A percentile compares a stretch with the other conserved stretches of the same genome.
phyloP scores from a whole-genome alignment of 2,113 vertebrate genomes.

The Sula dactylatra region DNA sequence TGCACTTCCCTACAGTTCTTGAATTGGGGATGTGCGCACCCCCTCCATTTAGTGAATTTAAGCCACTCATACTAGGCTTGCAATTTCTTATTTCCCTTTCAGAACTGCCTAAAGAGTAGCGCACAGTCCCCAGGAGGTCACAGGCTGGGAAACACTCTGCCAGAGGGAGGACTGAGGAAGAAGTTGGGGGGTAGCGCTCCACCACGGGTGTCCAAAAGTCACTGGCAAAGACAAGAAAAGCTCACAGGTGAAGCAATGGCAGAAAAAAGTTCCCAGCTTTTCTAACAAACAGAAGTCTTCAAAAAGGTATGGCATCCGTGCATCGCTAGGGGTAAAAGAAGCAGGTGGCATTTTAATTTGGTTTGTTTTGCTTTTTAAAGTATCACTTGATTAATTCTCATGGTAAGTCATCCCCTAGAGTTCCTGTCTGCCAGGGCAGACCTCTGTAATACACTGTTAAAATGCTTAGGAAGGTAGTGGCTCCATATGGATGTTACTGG shows the following conservation, averaged over 20 bases:
- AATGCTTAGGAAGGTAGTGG: neutral
- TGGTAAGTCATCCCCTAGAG: neutral
- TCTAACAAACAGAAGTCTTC: neutral
- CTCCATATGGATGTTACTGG: neutral
- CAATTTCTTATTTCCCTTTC: neutral
- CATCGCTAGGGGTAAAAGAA: neutral
- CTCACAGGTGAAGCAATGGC: neutral
- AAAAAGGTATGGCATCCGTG: neutral
- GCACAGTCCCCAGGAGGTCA: neutral
- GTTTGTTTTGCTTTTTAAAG: neutral
- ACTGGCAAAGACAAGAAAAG: neutral
- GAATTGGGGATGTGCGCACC: no score
- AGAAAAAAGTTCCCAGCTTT: neutral
- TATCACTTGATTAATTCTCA: neutral
- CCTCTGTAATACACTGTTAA: neutral
- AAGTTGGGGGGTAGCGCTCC: accelerated
- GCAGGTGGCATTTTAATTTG: neutral
- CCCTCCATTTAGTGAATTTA: neutral
- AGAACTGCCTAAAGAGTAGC: neutral
- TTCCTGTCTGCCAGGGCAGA: neutral
- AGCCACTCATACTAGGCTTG: neutral
- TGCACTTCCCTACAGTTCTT: neutral
- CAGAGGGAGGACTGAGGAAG: neutral
- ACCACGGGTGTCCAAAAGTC: neutral
- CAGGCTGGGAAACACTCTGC: neutral